Conservation (phyloP, 2,113 vertebrate species). For the Halichoerus grypus region DNA sequence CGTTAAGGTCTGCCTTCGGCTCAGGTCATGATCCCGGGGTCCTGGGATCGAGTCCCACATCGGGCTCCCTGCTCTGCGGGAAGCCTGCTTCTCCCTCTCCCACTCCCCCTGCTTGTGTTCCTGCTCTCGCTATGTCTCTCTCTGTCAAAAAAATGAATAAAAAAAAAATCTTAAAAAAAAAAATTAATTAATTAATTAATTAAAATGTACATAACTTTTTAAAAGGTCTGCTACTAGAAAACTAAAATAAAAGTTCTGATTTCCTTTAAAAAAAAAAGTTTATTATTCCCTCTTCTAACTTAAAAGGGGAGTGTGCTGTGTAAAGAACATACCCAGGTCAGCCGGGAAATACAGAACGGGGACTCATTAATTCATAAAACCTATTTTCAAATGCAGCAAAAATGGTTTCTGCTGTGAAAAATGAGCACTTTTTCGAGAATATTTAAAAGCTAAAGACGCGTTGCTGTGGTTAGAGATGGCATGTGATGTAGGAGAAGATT, state of each 20-base stretch:
- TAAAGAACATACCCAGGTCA: not conserved
- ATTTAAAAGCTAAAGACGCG: not conserved
- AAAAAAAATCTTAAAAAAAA: too few species aligned
- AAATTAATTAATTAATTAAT: too few species aligned
- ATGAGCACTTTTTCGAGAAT: not conserved
- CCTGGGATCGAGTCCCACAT: too few species aligned
- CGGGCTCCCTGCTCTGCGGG: too few species aligned
- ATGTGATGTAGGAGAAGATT: not conserved
- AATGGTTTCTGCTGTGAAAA: not conserved
- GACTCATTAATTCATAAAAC: constrained; percentile 1
- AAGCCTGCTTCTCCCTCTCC: too few species aligned
- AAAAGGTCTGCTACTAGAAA: not conserved
- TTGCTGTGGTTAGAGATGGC: not conserved
- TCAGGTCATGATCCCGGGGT: too few species aligned
- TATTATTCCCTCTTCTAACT: not conserved
- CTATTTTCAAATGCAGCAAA: constrained; percentile 30
- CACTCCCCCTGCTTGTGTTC: too few species aligned
- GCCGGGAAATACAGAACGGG: not conserved
- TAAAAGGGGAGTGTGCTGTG: not conserved
- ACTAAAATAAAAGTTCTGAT: not conserved
- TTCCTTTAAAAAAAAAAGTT: not conserved
- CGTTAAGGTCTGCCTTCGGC: too few species aligned
- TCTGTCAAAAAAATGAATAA: too few species aligned
- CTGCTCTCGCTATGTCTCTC: too few species aligned
- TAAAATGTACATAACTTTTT: not conserved